Percentiles rank a stretch among this genome's conserved stretches.
phyloP scores from a whole-genome alignment of 2,888 invertebrate genomes.

The Eristalinus sepulchralis region DNA sequence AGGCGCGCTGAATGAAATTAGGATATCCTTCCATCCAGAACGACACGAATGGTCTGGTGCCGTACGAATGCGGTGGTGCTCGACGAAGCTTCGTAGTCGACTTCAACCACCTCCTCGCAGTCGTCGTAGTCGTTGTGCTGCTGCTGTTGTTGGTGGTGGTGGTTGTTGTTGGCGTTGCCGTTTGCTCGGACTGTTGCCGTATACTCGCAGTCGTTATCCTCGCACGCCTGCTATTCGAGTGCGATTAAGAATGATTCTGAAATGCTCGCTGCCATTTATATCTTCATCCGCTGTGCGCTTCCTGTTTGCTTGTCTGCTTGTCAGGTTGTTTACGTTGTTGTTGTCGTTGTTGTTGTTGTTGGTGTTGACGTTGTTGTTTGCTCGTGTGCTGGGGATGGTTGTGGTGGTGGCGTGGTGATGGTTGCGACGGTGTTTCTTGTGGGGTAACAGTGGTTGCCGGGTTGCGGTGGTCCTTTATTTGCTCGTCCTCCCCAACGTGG shows the following conservation, averaged over 20 bases:
- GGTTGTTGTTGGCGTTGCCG: slow-evolving; percentile 31
- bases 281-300: slow-evolving; percentile 69
- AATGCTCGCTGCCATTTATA: slow-evolving; percentile 69
- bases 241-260: slow-evolving; percentile 69
- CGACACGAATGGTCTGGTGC: slow-evolving; percentile 61
- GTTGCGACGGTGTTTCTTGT: slow-evolving; percentile 31
- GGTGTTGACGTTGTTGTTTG: slow-evolving; percentile 10
- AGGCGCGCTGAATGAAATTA: slow-evolving; percentile 62
- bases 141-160: neutral
- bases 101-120: neutral
- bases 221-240: slow-evolving; percentile 69
- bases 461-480: slow-evolving; percentile 4
- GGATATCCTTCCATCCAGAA: slow-evolving; percentile 70
- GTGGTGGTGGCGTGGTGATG: neutral
- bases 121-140: slow-evolving; percentile 2
- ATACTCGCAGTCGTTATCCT: slow-evolving; percentile 47
- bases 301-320: slow-evolving; percentile 63
- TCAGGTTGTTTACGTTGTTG: slow-evolving; percentile 61
- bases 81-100: neutral
- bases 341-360: slow-evolving; percentile 16
- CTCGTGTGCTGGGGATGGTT: neutral
- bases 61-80: slow-evolving; percentile 23
- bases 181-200: neutral
- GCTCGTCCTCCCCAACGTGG: neutral
- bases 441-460: slow-evolving; percentile 5